Percentiles rank a stretch among this genome's conserved stretches.
Conservation (phyloP, 1,140 invertebrate genomes). For the Danaus plexippus region DNA sequence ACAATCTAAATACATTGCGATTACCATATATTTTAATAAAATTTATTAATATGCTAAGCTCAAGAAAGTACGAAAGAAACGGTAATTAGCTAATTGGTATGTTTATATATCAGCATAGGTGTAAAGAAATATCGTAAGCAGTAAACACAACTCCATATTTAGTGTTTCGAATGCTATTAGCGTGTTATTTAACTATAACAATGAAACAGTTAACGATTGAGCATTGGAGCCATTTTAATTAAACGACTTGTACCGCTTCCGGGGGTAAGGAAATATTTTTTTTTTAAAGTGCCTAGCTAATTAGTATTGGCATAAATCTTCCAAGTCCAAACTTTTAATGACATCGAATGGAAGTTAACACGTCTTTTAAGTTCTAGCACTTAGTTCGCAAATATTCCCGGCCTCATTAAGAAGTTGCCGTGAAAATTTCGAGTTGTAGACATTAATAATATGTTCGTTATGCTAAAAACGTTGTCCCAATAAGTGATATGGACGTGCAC, state of each 20-base stretch:
- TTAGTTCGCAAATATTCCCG: constrained; percentile 49
- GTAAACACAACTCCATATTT: constrained; percentile 1
- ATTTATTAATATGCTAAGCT: too few relatives aligned
- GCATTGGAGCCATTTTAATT: too few relatives aligned
- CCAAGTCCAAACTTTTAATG: constrained; percentile 59
- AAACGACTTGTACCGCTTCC: too few relatives aligned
- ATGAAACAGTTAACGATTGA: too few relatives aligned
- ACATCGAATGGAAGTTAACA: constrained; percentile 61
- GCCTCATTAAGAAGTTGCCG: constrained; percentile 57
- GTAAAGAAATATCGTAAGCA: too few relatives aligned
- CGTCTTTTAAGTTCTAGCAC: constrained; percentile 50
- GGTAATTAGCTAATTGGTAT: too few relatives aligned
- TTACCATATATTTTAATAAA: too few relatives aligned
- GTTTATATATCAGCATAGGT: too few relatives aligned
- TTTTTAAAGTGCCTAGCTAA: constrained; percentile 54
- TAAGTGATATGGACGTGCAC: constrained; percentile 15
- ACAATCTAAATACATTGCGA: too few relatives aligned
- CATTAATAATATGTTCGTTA: constrained; percentile 43
- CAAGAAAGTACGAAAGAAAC: too few relatives aligned
- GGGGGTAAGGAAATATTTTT: constrained; percentile 2
- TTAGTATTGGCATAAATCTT: constrained; percentile 64
- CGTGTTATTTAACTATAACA: too few relatives aligned
- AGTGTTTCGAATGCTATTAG: neutral
- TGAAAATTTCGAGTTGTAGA: constrained; percentile 46
- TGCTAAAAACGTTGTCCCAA: constrained; percentile 18